Evolutionary conservation across 1,140 invertebrate genomes (phyloP).

Genomic region (Tetraneura akinire): DNA sequence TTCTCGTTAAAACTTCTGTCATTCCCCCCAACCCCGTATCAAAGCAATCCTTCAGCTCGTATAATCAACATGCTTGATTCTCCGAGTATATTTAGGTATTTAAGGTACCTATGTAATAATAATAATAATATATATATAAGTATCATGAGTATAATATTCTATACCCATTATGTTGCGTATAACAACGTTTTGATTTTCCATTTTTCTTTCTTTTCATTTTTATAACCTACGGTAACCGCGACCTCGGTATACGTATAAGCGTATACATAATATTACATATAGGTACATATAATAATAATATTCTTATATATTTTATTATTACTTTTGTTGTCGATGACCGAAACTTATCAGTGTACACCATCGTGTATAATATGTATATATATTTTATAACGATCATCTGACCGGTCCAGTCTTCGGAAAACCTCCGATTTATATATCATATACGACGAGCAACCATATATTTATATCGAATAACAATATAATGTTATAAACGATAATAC

Average conservation of each 20-base stretch:
- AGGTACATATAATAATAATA: background rate
- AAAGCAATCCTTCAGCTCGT: background rate
- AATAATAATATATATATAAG: no score
- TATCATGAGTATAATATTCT: background rate
- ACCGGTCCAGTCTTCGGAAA: background rate
- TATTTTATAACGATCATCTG: background rate
- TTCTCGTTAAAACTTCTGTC: constrained; percentile 49
- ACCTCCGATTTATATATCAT: background rate
- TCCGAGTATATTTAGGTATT: background rate
- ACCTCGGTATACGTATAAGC: background rate
- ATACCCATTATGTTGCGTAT: background rate
- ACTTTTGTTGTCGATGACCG: background rate
- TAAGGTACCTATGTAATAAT: no score
- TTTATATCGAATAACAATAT: background rate
- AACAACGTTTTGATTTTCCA: background rate
- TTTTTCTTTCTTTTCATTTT: background rate
- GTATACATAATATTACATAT: background rate
- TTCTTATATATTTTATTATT: background rate
- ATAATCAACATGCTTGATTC: background rate
- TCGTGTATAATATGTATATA: no score
- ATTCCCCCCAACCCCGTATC: background rate
- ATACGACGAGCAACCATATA: no score
- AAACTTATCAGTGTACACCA: background rate
- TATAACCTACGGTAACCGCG: background rate
- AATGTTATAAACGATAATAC: no score